Base-by-base conservation (phyloP, 35 echinoderm and acorn worm species). In the Ptychodera flava region DNA sequence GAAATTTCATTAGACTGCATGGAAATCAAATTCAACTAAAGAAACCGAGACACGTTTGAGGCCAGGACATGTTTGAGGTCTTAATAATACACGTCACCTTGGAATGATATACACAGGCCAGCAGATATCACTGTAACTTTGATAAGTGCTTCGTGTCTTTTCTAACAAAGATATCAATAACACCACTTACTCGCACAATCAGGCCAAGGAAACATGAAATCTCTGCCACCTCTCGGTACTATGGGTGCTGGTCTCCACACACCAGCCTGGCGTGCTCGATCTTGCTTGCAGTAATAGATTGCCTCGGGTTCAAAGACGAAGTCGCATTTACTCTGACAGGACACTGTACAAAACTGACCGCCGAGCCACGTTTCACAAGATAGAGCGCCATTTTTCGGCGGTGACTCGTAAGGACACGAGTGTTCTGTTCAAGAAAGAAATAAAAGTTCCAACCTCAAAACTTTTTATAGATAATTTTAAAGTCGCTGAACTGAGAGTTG, bases 301-400 rank as follows among this genome's bases (percentile, higher is more conserved):
- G 15, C 28, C 16, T 83, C 86, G 30, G 90, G 90, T 0, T 82
- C 36, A n/a, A 79, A 38, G 0, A 80, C 34, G 35, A 92, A 92
- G 31, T 87, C 86, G 79, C 78, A 92, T 34, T 84, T 78, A 0
- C 85, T 64, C 0, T 79, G 75, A 53, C 90, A 92, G 16, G 90
- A 83, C 15, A 84, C 90, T 0, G 85, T 76, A 52, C 90, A 92
- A 38, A 92, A 92, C 28, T 87, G 90, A 38, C 85, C 85, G 29
- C 80, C 79, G 16, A 92, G 33, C 86, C 90, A 87, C 12, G 31
- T 83, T 6, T 92, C 85, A 84, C 90, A 92, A 0, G 22, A 64
- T 28, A 92, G 34, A 28, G 80, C 86, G 22, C 90, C 90, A 53
- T 92, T 87, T 16, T 33, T 16, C 16, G 90, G 90, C 15, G 90